phyloP scores from a whole-genome alignment of 1,140 invertebrate genomes.

The Ectropis grisescens region DNA sequence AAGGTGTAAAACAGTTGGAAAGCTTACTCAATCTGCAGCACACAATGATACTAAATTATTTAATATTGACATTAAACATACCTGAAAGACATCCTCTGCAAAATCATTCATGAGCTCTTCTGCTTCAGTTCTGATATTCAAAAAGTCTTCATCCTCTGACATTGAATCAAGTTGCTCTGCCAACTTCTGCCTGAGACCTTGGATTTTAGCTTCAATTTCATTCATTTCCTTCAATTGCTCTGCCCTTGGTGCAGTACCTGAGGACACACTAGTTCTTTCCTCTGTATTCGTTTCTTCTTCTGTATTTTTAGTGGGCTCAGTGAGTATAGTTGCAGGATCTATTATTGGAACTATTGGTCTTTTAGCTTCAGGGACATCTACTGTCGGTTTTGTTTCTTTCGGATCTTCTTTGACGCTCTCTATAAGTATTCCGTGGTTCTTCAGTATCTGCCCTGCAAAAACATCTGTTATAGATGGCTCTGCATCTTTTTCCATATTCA shows the following conservation, averaged over 20 bases:
- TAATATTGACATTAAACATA: constrained; percentile 19
- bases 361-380: constrained; percentile 36
- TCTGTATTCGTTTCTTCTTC: constrained; percentile 5
- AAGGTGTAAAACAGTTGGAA: too few species aligned
- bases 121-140: constrained; percentile 73
- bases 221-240: constrained; percentile 62
- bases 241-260: constrained; percentile 18
- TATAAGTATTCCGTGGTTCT: constrained; percentile 57
- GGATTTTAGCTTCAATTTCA: constrained; percentile 70
- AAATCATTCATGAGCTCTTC: constrained; percentile 75
- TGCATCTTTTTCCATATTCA: constrained; percentile 66
- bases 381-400: constrained; percentile 35
- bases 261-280: constrained; percentile 10
- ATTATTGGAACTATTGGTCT: constrained; percentile 60
- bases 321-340: constrained; percentile 51
- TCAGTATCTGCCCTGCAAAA: constrained; percentile 71
- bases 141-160: constrained; percentile 73
- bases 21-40: too few species aligned
- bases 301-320: constrained; percentile 6
- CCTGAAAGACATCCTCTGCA: constrained; percentile 60
- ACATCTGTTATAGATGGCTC: constrained; percentile 74
- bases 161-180: constrained; percentile 66
- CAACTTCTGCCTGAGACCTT: constrained; percentile 68
- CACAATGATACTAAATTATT: too few species aligned
- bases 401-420: constrained; percentile 35